phyloP scores from a whole-genome alignment of 2,888 invertebrate genomes.

The Sarcophaga caerulescens region DNA sequence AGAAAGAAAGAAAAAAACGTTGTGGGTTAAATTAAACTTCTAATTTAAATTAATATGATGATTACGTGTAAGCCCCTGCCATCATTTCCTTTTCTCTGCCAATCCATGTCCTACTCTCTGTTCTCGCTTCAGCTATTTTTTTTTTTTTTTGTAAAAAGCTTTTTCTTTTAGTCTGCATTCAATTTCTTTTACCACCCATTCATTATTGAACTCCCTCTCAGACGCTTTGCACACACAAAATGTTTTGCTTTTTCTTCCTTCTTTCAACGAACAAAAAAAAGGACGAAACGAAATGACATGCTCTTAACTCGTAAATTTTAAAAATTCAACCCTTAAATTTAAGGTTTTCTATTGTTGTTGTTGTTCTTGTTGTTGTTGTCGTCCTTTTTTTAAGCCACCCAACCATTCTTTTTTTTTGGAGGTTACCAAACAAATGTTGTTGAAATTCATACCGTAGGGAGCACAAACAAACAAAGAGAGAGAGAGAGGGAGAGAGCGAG shows the following conservation, averaged over 20 bases:
- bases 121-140: neutral
- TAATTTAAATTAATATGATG: conserved; percentile 64
- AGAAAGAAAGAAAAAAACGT: neutral
- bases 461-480: neutral
- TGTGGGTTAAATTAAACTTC: conserved; percentile 37
- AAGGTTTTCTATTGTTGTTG: neutral
- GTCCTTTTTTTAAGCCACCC: conserved; percentile 45
- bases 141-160: neutral
- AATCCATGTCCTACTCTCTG: neutral
- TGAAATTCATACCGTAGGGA: conserved; percentile 36
- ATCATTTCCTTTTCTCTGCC: neutral
- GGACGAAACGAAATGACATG: conserved; percentile 63
- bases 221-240: neutral
- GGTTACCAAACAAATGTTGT: conserved; percentile 35
- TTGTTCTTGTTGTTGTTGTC: neutral
- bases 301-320: conserved; percentile 67
- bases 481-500: neutral
- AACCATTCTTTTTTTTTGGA: conserved; percentile 43
- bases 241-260: neutral
- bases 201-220: neutral
- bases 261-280: neutral
- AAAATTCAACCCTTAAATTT: conserved; percentile 68
- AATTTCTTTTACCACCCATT: conserved; percentile 7
- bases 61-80: conserved; percentile 35
- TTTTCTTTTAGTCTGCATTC: neutral